phyloP scores from a whole-genome alignment of 23 tunicate genomes.

The Phallusia fumigata region DNA sequence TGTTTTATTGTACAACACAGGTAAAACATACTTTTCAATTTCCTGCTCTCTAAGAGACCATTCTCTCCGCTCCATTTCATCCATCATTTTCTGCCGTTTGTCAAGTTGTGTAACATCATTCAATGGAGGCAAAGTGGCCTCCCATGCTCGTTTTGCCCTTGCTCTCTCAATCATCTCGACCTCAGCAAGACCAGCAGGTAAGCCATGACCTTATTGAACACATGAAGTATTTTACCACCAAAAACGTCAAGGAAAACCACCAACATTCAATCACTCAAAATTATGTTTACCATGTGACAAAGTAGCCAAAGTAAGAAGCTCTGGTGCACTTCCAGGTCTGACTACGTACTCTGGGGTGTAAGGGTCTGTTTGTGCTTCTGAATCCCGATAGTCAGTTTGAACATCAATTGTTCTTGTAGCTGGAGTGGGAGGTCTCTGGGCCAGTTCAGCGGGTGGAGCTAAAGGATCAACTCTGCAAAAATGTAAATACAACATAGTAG shows the following conservation, averaged over 20 bases:
- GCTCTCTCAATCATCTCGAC: conserved; percentile 99
- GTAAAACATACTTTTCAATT: conserved; percentile 75
- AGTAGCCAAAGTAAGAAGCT: conserved; percentile 90
- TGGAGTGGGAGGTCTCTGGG: conserved; percentile 65
- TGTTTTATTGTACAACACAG: not conserved
- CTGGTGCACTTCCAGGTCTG: conserved; percentile 97
- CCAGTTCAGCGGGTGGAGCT: conserved; percentile 72
- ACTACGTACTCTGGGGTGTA: conserved; percentile 97
- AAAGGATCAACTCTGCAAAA: conserved; percentile 83
- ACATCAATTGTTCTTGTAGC: conserved; percentile 60
- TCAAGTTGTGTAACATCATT: conserved; percentile 87
- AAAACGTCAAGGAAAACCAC: not conserved
- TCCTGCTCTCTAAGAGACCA: conserved; percentile 90
- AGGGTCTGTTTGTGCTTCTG: conserved; percentile 98
- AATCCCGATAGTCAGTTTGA: conserved; percentile 97
- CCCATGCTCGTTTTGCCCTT: conserved; percentile 98
- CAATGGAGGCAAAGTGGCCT: conserved; percentile 90
- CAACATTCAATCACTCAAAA: not conserved
- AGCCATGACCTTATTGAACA: conserved; percentile 61
- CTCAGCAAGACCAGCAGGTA: conserved; percentile 98
- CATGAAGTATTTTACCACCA: not conserved
- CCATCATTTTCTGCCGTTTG: conserved; percentile 96
- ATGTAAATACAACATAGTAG: not conserved
- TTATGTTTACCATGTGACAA: conserved; percentile 69
- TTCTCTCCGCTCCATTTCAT: conserved; percentile 93